Evolutionary conservation across 1,140 invertebrate genomes (phyloP).

Genomic region (Eciton burchellii): DNA sequence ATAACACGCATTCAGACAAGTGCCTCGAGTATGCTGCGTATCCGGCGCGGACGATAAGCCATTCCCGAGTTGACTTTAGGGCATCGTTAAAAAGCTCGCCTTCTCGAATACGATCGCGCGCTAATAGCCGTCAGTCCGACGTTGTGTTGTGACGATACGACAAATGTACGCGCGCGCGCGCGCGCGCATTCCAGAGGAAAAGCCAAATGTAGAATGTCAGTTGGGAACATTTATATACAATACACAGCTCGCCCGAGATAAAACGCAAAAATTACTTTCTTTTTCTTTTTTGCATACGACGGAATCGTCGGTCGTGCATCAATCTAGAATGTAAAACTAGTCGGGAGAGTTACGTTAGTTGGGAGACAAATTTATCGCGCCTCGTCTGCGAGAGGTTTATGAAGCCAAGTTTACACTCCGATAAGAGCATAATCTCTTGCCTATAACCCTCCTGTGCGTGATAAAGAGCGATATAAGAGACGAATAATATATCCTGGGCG

Average conservation of each 20-base stretch:
- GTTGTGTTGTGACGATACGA: not conserved
- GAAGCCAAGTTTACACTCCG: slow-evolving; percentile 28
- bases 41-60: not conserved
- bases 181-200: not conserved
- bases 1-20: slow-evolving; percentile 37
- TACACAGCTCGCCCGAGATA: not conserved
- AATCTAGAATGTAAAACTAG: slow-evolving; percentile 14
- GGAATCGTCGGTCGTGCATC: too few species aligned
- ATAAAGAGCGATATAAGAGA: not conserved
- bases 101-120: not conserved
- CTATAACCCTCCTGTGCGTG: not conserved
- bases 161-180: not conserved
- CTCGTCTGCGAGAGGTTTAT: slow-evolving; percentile 7
- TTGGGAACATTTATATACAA: slow-evolving; percentile 5
- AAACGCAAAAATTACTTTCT: not conserved
- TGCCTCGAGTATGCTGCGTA: not conserved
- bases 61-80: slow-evolving; percentile 14
- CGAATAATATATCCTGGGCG: not conserved
- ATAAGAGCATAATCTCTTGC: slow-evolving; percentile 12
- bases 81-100: slow-evolving; percentile 16
- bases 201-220: not conserved
- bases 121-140: not conserved
- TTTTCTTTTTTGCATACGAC: too few species aligned
- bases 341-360: not conserved
- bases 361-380: slow-evolving; percentile 11